A percentile compares a stretch with the other conserved stretches of the same genome.
These are phyloP conservation scores for Uropsilus gracilis DNA, from an alignment of 2,113 vertebrate species.

Conservation along the genomic window DNA sequence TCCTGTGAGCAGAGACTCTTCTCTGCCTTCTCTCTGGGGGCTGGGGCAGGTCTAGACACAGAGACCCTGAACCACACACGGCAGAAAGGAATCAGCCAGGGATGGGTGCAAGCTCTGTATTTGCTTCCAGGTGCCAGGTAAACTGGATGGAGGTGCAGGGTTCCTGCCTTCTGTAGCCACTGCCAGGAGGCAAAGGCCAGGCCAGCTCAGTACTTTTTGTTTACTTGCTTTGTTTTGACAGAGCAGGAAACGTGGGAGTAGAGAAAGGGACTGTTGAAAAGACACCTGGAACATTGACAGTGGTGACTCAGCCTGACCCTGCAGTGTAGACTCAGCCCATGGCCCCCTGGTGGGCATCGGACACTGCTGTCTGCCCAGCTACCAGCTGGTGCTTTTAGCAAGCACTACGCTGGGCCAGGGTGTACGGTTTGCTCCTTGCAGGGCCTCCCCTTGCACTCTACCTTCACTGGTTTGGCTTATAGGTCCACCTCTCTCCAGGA, in stretches of 20 bases:
- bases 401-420: neutral
- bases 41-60: neutral
- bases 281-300: neutral
- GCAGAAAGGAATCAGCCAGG: neutral
- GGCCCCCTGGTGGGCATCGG: conserved; percentile 61
- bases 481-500: neutral
- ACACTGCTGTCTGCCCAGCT: conserved; percentile 62
- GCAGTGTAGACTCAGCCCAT: neutral
- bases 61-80: neutral
- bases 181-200: neutral
- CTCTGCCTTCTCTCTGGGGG: neutral
- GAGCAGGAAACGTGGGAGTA: neutral
- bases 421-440: conserved; percentile 74
- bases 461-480: neutral
- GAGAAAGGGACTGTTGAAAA: neutral
- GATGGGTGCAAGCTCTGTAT: neutral
- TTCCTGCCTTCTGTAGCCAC: neutral
- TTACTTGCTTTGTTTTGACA: neutral
- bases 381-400: conserved; percentile 63
- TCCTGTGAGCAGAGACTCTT: neutral
- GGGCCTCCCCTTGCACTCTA: conserved; percentile 65
- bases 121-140: neutral
- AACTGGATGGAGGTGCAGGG: neutral
- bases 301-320: neutral
- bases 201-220: neutral